Evolutionary conservation across 37 sponge, comb jelly and placozoan species (phyloP), one percentile per base, ranked within the genome.

Genomic region (Dysidea cf. avara): DNA sequence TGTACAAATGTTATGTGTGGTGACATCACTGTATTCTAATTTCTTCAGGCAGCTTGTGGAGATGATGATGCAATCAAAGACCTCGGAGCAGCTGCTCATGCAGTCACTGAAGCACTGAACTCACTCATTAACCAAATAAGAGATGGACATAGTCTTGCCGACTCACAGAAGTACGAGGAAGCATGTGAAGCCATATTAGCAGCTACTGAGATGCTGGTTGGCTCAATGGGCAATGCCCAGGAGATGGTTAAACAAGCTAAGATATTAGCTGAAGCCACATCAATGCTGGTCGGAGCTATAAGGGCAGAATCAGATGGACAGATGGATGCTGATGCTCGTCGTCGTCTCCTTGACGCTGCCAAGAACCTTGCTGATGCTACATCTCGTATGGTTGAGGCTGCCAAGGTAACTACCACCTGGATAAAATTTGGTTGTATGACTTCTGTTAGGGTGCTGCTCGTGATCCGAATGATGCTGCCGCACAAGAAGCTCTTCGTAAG

Each of bases 181-280:
- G 85, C 84, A 17, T 81, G 86, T 71, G 96, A 91, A 16, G 86
- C 84, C 63, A 94, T 98, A 50, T 79, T 98, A 32, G 95, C 83
- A 1, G 95, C 99, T 21, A 91, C 88, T 40, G 95, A 98, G 64
- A 86, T 79, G 26, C 81, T 92, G 34, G 78, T 91, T 26, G 58
- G 80, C 49, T 73, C 87, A 17, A 84, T 96, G 89, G 93, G 93
- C 6, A 89, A 92, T 71, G 82, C 97, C 21, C 87, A 87, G 64
- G 93, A 96, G 66, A 96, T 96, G 97, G 93, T 96, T 48, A 64
- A 85, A 34, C 97, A 92, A 47, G 94, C 94, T 40, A 84, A 80
- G 67, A 64, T 83, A 12, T 51, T 95, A 37, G 87, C 96, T 31
- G 79, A 93, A 64, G 97, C 93, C 52, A 92, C 97, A 0, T 56